Evolutionary conservation across 2,797 vertebrate species (phyloP).

Genomic region (Hypotaenidia philippensis): DNA sequence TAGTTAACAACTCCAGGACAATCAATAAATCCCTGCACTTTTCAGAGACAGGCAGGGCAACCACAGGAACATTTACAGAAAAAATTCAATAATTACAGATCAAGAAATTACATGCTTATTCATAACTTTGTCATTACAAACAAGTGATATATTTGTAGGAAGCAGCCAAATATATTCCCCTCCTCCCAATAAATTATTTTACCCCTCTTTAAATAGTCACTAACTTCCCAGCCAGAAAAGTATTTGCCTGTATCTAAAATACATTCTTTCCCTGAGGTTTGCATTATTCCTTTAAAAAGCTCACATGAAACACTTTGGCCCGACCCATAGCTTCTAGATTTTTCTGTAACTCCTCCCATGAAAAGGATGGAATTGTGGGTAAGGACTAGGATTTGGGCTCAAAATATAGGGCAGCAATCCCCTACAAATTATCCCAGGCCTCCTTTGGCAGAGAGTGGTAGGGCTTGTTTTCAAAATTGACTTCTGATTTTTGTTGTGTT

Average conservation of each 20-base stretch:
- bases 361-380: neutral
- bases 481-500: neutral
- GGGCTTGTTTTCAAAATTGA: neutral
- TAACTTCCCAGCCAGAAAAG: neutral
- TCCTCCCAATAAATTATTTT: neutral
- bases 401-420: neutral
- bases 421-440: neutral
- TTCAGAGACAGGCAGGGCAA: neutral
- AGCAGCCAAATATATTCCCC: neutral
- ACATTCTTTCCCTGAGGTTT: neutral
- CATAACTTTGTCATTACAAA: neutral
- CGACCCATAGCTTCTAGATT: neutral
- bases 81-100: neutral
- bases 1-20: neutral
- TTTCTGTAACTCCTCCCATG: neutral
- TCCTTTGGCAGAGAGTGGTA: neutral
- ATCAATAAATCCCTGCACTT: neutral
- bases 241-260: neutral
- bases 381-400: neutral
- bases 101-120: conserved; percentile 10
- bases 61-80: neutral
- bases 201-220: neutral
- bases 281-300: neutral
- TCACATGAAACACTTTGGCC: neutral
- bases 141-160: neutral